phyloP scores from a whole-genome alignment of 2,113 vertebrate species.

The Ovibos moschatus region DNA sequence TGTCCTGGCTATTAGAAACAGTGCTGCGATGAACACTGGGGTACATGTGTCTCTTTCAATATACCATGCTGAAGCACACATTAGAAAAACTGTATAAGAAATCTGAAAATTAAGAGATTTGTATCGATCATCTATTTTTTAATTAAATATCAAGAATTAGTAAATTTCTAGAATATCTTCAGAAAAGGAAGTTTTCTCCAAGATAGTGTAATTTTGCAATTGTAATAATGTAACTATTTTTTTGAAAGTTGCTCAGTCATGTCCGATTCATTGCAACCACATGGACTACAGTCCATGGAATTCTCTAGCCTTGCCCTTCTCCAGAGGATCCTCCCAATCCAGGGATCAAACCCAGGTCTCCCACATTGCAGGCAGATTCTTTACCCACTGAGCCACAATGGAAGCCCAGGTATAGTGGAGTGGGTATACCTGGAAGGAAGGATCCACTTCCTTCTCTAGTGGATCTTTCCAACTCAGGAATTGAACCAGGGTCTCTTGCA shows the following conservation, averaged over 20 bases:
- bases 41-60: too few species aligned
- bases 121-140: background rate
- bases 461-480: background rate
- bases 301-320: background rate
- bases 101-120: background rate
- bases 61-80: background rate
- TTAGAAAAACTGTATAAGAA: background rate
- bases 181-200: background rate
- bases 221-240: background rate
- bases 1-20: too few species aligned
- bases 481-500: background rate
- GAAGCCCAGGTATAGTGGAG: background rate
- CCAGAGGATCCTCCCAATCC: background rate
- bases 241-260: background rate
- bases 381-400: background rate
- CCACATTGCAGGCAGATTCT: accelerated
- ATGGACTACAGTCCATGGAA: background rate
- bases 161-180: background rate
- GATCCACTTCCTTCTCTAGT: background rate
- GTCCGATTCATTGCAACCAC: background rate
- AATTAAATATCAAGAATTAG: background rate
- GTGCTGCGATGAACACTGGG: too few species aligned
- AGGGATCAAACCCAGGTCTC: background rate
- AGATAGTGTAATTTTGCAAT: background rate
- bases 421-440: background rate